Base-by-base conservation (phyloP, 2,797 vertebrate species). In the Channa striata region DNA sequence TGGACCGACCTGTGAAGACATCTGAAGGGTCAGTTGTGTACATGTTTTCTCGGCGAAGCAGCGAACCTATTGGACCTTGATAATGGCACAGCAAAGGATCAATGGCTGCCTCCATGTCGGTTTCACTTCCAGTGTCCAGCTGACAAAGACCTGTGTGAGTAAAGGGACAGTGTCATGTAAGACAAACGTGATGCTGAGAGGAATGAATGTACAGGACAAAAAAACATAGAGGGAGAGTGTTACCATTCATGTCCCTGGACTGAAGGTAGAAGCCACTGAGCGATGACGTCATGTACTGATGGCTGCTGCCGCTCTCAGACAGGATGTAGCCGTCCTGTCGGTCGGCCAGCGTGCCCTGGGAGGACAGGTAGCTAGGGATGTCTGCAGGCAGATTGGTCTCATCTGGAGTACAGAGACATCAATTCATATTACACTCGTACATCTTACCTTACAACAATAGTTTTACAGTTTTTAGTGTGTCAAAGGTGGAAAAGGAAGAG, bases 381-480 rank as follows among this genome's bases (percentile, higher is more conserved):
- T 99, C 98, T 6, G 96, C 95, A 0, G 98, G 97, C 12, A 99
- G 91, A 87, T 97, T 97, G 71, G 98, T 99, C 89, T 99, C 98
- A 90, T 99, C 98, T 99, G 72, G 14, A 81, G 11, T 1, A 50
- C 37, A 36, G 57, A 0, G 8, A 65, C 19, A 68, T 25, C 2
- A 21, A 17, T 0, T 78, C 53, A 48, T 0, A 64, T 65, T 5
- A 11, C 2, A 11, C 1, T 30, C 2, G 6, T 4, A 13, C 8
- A 11, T n/a, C 39, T 42, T 42, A 11, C 10, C 12, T 40, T 12
- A 13, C 13, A 40, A 40, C 39, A 12, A 40, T 1, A 2, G 17
- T 23, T n/a, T 3, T 21, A 19, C 6, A 23, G 0, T 44, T 13
- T 5, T 25, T 36, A 36, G 25, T 3, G 0, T 23, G 8, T 4